Percentiles rank a stretch among this genome's conserved stretches.
Conservation (phyloP, 2,888 invertebrate genomes). For the Brachyopa scutellaris region DNA sequence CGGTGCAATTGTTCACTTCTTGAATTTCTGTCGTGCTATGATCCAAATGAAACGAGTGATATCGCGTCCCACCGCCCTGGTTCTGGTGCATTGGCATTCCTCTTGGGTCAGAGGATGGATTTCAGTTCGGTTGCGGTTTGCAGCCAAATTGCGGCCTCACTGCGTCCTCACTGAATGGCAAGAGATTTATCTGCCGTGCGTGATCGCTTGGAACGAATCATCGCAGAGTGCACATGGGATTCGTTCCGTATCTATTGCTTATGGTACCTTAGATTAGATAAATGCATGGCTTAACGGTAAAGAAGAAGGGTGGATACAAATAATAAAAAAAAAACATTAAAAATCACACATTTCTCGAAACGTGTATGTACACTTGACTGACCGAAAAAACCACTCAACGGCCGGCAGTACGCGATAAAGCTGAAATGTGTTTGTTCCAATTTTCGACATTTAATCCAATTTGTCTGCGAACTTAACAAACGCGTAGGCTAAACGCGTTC, state of each 20-base stretch:
- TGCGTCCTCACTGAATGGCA: constrained; percentile 23
- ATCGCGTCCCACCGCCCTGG: background rate
- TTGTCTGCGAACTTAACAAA: constrained; percentile 61
- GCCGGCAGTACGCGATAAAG: background rate
- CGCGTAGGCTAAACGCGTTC: constrained; percentile 55
- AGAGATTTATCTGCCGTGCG: constrained; percentile 41
- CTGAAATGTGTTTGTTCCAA: constrained; percentile 62
- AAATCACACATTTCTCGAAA: no score
- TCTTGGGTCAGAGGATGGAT: constrained; percentile 51
- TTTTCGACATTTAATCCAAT: constrained; percentile 72
- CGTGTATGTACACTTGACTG: constrained; percentile 34
- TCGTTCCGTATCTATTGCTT: no score
- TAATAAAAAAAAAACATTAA: no score
- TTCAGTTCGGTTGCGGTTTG: constrained; percentile 47
- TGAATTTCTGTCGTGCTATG: constrained; percentile 71
- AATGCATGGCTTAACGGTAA: no score
- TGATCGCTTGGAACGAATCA: constrained; percentile 17
- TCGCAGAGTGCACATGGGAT: background rate
- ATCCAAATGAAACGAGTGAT: constrained; percentile 38
- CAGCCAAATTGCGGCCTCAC: constrained; percentile 33
- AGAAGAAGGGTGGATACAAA: no score
- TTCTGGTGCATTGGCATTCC: constrained; percentile 54
- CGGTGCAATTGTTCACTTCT: constrained; percentile 72
- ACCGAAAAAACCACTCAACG: constrained; percentile 2
- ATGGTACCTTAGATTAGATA: no score